phyloP scores from a whole-genome alignment of 1,140 invertebrate species.

The Brachystomella parvula region DNA sequence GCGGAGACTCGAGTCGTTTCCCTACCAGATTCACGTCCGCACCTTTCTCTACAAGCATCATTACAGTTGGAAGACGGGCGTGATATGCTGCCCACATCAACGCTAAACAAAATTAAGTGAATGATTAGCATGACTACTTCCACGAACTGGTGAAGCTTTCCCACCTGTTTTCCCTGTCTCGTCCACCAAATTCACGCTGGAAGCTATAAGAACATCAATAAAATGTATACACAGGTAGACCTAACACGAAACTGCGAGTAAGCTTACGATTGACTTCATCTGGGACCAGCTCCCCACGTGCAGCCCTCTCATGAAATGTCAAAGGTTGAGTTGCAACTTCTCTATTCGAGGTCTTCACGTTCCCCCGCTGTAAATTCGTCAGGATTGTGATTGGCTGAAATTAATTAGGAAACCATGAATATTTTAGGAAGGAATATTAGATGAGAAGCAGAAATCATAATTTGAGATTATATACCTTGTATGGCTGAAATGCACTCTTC shows the following conservation, averaged over 20 bases:
- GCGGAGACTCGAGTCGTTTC: constrained; percentile 16
- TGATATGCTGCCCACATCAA: constrained; percentile 33
- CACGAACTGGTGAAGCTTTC: too few species aligned
- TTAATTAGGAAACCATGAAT: constrained; percentile 3
- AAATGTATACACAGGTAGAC: neutral
- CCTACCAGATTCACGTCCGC: constrained; percentile 19
- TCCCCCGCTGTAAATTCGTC: constrained; percentile 35
- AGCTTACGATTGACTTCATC: constrained; percentile 19
- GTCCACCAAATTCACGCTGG: constrained; percentile 28
- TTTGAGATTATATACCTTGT: constrained; percentile 24
- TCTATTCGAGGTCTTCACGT: constrained; percentile 32
- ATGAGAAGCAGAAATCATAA: neutral
- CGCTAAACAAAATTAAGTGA: too few species aligned
- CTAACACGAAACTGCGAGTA: neutral
- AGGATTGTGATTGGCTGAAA: constrained; percentile 32
- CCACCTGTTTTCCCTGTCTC: constrained; percentile 12
- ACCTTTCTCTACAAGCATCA: constrained; percentile 25
- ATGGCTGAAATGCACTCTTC: constrained; percentile 35
- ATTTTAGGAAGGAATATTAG: neutral
- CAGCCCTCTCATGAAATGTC: constrained; percentile 32
- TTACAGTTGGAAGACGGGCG: constrained; percentile 16
- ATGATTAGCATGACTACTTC: too few species aligned
- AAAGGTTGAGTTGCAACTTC: constrained; percentile 21
- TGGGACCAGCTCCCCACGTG: constrained; percentile 12
- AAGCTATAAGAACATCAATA: constrained; percentile 14